Evolutionary conservation across 1,140 invertebrate species (phyloP).

Genomic region (Leptinotarsa defecta): DNA sequence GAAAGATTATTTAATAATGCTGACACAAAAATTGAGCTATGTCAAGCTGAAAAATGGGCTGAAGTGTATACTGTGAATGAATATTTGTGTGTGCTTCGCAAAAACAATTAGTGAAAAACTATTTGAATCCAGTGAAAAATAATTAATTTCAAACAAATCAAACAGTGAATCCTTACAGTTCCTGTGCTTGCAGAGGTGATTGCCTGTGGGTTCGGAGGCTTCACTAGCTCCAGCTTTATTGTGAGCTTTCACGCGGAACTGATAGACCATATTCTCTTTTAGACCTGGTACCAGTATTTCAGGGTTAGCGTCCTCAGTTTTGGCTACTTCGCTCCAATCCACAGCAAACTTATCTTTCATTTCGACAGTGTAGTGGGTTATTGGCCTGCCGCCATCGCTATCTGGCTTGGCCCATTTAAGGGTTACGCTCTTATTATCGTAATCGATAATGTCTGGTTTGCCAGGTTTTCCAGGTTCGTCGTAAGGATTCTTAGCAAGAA

Average conservation of each 20-base stretch:
- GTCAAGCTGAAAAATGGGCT: constrained; percentile 5
- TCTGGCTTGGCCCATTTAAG: constrained; percentile 89
- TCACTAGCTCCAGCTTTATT: constrained; percentile 88
- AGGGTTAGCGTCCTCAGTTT: constrained; percentile 77
- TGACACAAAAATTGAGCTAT: constrained; percentile 3
- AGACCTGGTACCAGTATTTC: constrained; percentile 83
- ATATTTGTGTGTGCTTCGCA: constrained; percentile 12
- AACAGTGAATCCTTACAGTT: constrained; percentile 74
- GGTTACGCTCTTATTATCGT: constrained; percentile 87
- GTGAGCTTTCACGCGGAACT: constrained; percentile 88
- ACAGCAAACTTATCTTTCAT: constrained; percentile 92
- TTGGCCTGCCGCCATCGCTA: constrained; percentile 92
- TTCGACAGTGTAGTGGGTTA: constrained; percentile 93
- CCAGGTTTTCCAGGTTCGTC: constrained; percentile 87
- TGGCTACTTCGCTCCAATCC: constrained; percentile 86
- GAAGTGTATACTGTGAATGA: constrained; percentile 16
- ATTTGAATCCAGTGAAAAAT: constrained; percentile 9
- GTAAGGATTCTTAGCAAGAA: constrained; percentile 95
- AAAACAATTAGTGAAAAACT: constrained; percentile 19
- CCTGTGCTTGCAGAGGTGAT: constrained; percentile 90
- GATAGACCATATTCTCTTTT: constrained; percentile 92
- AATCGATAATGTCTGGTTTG: constrained; percentile 91
- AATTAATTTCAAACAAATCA: constrained; percentile 34
- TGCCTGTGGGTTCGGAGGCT: constrained; percentile 89
- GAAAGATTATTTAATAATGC: constrained; percentile 5